Evolutionary conservation across 2,113 vertebrate genomes (phyloP).

Genomic region (Pheucticus melanocephalus): DNA sequence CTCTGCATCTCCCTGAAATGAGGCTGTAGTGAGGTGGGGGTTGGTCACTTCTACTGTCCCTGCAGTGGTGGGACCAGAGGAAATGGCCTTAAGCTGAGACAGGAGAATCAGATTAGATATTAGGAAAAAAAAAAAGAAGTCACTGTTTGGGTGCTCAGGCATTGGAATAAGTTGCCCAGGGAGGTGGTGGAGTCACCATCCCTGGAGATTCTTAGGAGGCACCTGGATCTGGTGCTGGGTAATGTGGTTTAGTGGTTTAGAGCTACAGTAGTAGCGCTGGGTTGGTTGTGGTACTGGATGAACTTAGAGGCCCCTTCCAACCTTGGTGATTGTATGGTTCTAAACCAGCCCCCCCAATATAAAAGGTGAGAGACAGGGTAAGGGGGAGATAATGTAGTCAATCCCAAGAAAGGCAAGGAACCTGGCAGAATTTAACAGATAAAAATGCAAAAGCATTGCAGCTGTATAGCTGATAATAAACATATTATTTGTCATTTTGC

Average conservation of each 20-base stretch:
- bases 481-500: not conserved
- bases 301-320: not conserved
- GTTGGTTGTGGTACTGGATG: not conserved
- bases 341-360: not conserved
- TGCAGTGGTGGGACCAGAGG: not conserved
- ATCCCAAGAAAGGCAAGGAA: not conserved
- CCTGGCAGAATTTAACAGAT: not conserved
- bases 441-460: not conserved
- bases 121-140: not conserved
- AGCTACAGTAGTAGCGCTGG: not conserved
- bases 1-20: not conserved
- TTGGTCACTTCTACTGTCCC: too few species aligned
- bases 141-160: not conserved
- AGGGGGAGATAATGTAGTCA: not conserved
- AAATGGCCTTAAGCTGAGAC: not conserved
- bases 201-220: not conserved
- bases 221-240: not conserved
- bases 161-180: not conserved
- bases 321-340: not conserved
- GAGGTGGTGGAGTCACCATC: not conserved
- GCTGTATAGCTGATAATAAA: not conserved
- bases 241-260: not conserved
- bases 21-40: not conserved
- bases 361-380: not conserved
- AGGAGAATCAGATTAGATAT: not conserved